phyloP scores from a whole-genome alignment of 2,888 invertebrate genomes.

The Gryllus longicercus region DNA sequence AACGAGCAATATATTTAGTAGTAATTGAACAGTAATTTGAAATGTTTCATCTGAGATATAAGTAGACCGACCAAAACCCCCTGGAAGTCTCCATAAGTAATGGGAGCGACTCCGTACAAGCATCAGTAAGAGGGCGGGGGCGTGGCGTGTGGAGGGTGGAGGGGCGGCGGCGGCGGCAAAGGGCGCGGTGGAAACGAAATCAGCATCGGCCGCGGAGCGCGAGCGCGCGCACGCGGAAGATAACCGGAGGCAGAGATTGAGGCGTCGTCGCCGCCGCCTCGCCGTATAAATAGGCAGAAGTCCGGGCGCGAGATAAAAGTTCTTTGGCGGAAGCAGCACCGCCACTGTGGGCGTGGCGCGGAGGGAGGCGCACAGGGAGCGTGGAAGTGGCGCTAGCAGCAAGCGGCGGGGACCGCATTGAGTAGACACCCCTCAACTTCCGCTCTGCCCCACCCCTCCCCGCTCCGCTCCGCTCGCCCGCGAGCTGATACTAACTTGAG shows the following conservation, averaged over 20 bases:
- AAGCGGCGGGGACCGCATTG: neutral
- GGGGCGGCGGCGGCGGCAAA: too few relatives aligned
- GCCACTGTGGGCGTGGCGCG: neutral
- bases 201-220: too few relatives aligned
- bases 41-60: neutral
- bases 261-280: neutral
- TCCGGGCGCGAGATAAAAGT: slow-evolving; percentile 11
- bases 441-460: neutral
- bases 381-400: neutral
- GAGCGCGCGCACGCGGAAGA: neutral
- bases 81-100: neutral
- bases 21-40: neutral
- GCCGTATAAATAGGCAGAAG: neutral
- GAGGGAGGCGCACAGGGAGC: neutral
- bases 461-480: neutral
- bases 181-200: too few relatives aligned
- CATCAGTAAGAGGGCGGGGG: neutral
- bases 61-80: neutral
- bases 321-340: neutral
- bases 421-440: neutral
- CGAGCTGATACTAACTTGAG: neutral
- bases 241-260: neutral
- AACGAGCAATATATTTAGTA: too few relatives aligned
- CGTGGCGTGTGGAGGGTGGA: too few relatives aligned
- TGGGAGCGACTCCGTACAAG: neutral